phyloP scores from a whole-genome alignment of 2,113 vertebrate species.

The Polyodon spathula region DNA sequence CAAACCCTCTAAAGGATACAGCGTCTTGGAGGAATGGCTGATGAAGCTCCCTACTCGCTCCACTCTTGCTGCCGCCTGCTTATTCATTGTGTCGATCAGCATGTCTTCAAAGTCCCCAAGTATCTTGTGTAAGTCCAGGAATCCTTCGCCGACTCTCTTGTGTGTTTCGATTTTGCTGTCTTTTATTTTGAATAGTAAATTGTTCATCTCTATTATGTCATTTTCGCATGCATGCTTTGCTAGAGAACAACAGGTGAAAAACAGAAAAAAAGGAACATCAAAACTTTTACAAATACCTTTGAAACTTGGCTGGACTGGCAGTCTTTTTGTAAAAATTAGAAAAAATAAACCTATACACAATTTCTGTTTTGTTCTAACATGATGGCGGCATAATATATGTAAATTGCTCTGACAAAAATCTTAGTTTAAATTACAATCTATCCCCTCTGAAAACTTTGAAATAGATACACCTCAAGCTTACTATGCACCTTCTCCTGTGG shows the following conservation, averaged over 20 bases:
- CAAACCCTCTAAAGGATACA: constrained; percentile 42
- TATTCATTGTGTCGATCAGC: constrained; percentile 47
- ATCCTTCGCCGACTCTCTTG: constrained; percentile 45
- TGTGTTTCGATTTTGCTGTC: constrained; percentile 35
- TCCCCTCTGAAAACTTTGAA: too few species aligned
- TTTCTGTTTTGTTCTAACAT: too few species aligned
- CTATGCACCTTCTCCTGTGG: too few species aligned
- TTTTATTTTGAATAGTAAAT: constrained; percentile 44
- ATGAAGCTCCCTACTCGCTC: constrained; percentile 42
- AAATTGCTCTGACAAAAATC: too few species aligned
- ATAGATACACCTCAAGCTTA: too few species aligned
- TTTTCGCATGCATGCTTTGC: constrained; percentile 40
- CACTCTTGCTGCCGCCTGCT: constrained; percentile 38
- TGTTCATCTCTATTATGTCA: constrained; percentile 44
- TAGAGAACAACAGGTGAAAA: constrained; percentile 19
- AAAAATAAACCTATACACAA: too few species aligned
- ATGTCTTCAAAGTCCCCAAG: constrained; percentile 42
- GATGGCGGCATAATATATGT: too few species aligned
- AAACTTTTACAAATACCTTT: background rate
- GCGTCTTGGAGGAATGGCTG: constrained; percentile 22
- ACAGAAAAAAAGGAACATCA: constrained; percentile 18
- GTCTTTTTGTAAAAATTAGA: too few species aligned
- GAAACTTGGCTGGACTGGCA: too few species aligned
- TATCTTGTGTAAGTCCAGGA: constrained; percentile 37
- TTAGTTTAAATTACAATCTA: too few species aligned